A percentile compares a stretch with the other conserved stretches of the same genome.
These are phyloP conservation scores for Halocynthia aurantium DNA, from an alignment of 23 tunicate genomes.

Conservation along the genomic window DNA sequence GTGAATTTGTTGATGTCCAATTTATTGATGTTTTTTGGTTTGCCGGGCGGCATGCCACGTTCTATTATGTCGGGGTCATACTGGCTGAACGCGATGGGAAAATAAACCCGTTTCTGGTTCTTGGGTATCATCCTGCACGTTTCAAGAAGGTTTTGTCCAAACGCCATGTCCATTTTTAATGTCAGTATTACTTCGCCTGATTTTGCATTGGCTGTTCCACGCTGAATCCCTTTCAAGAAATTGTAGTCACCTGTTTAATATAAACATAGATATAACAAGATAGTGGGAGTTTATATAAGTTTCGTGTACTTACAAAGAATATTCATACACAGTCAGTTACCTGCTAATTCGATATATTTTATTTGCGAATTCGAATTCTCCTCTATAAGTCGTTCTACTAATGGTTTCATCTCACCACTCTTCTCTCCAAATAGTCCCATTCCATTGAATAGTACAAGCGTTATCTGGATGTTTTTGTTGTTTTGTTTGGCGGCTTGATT, in stretches of 20 bases:
- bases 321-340: background rate
- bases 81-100: conserved; percentile 83
- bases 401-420: conserved; percentile 4
- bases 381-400: background rate
- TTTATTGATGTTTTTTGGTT: conserved; percentile 59
- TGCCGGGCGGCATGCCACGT: conserved; percentile 93
- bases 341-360: conserved; percentile 1
- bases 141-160: conserved; percentile 17
- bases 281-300: background rate
- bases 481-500: background rate
- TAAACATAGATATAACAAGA: background rate
- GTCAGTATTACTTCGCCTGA: conserved; percentile 36
- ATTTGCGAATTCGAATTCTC: background rate
- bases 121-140: conserved; percentile 40
- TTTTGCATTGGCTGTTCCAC: conserved; percentile 2
- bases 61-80: conserved; percentile 52
- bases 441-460: conserved; percentile 14
- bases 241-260: conserved; percentile 18
- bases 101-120: conserved; percentile 46
- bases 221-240: conserved; percentile 1
- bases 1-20: conserved; percentile 78
- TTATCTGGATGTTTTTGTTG: background rate
- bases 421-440: conserved; percentile 12
- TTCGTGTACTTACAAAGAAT: background rate
- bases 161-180: conserved; percentile 29